Percentiles rank a stretch among this genome's conserved stretches.
These are phyloP conservation scores for Drosophila villosipedis DNA, from an alignment of 2,888 invertebrate species.

Conservation along the genomic window DNA sequence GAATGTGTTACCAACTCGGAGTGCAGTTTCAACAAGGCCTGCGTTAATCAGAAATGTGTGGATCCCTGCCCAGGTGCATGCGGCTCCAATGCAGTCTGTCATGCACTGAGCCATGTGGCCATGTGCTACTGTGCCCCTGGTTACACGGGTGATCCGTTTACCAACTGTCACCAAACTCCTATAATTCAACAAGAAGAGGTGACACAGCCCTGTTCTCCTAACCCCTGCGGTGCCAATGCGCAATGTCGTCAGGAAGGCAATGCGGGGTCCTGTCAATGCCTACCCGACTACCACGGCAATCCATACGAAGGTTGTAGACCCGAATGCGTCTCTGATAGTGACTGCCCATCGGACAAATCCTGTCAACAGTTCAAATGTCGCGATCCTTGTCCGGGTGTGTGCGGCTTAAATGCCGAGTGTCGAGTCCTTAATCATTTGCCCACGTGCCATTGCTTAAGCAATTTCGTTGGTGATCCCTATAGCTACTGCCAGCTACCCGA, in stretches of 20 bases:
- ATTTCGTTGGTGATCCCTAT: conserved; percentile 92
- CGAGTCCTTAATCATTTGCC: conserved; percentile 90
- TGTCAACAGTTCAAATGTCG: conserved; percentile 91
- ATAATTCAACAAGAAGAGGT: conserved; percentile 74
- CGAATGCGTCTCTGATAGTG: conserved; percentile 91
- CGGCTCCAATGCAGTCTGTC: conserved; percentile 87
- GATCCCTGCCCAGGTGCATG: conserved; percentile 91
- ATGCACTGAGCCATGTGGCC: conserved; percentile 87
- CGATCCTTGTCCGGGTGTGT: conserved; percentile 92
- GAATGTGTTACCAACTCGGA: conserved; percentile 90
- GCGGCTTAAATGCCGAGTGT: conserved; percentile 90
- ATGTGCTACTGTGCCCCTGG: conserved; percentile 87
- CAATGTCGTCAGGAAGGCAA: conserved; percentile 89
- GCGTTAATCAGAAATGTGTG: conserved; percentile 89
- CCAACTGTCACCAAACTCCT: conserved; percentile 85
- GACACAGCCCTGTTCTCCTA: conserved; percentile 87
- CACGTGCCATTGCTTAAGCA: conserved; percentile 88
- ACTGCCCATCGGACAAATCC: conserved; percentile 90
- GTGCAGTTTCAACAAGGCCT: conserved; percentile 89
- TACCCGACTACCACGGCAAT: conserved; percentile 88
- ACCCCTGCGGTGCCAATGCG: conserved; percentile 89
- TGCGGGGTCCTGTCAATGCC: conserved; percentile 89
- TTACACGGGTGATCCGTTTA: conserved; percentile 89
- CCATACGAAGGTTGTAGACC: conserved; percentile 91
- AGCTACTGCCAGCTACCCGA: conserved; percentile 87